Conservation (phyloP, 2,113 vertebrate species). For the Pelodiscus sinensis region DNA sequence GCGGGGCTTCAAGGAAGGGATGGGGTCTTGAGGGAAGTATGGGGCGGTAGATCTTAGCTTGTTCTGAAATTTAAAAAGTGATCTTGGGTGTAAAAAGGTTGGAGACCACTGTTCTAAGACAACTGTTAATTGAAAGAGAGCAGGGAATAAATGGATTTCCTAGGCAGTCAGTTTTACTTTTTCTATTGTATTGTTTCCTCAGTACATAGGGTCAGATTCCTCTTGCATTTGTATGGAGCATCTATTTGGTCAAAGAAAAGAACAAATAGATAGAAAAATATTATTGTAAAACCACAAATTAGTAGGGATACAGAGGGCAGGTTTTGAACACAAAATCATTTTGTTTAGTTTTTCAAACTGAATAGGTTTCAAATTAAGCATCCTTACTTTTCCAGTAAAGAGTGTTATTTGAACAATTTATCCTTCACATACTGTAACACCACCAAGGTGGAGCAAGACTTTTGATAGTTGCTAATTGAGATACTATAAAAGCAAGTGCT, state of each 20-base stretch:
- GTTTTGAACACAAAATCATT: neutral
- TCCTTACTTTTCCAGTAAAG: neutral
- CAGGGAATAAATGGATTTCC: neutral
- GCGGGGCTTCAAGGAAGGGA: too few relatives aligned
- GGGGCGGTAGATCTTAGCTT: too few relatives aligned
- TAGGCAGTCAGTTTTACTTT: neutral
- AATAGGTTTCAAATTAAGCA: neutral
- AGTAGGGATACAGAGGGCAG: neutral
- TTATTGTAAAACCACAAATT: neutral
- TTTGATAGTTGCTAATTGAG: neutral
- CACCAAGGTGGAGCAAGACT: fast-evolving
- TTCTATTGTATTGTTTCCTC: neutral
- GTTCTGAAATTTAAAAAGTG: too few relatives aligned
- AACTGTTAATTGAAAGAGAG: neutral
- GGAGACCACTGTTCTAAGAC: too few relatives aligned
- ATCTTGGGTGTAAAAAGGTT: too few relatives aligned
- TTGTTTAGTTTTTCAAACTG: neutral
- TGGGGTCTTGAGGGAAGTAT: too few relatives aligned
- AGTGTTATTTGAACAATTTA: neutral
- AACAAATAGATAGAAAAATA: neutral
- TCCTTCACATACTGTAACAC: neutral
- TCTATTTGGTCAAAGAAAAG: neutral
- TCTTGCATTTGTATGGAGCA: neutral
- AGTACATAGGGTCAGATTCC: neutral
- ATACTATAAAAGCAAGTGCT: neutral